Percentiles rank a stretch among this genome's conserved stretches.
Conservation (phyloP, 2,797 vertebrate genomes). For the Sebastes minor region DNA sequence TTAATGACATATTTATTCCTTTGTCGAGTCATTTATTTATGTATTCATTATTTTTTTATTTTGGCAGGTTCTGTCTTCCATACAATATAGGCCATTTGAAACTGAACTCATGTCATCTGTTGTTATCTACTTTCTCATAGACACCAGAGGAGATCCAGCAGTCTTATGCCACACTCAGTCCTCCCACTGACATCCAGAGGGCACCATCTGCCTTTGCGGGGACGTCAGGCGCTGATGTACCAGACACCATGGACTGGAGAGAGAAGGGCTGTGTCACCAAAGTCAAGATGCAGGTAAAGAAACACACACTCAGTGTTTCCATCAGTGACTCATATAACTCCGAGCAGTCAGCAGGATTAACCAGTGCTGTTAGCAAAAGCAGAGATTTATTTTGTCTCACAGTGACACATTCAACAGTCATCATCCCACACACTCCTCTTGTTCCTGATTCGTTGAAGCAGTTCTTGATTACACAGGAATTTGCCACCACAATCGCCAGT, state of each 20-base stretch:
- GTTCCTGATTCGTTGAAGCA: background rate
- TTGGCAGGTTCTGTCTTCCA: too few relatives aligned
- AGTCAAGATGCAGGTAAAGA: slow-evolving; percentile 88
- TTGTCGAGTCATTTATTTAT: too few relatives aligned
- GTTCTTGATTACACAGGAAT: background rate
- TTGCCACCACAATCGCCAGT: background rate
- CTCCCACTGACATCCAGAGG: slow-evolving; percentile 63
- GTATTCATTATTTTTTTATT: too few relatives aligned
- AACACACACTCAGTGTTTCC: background rate
- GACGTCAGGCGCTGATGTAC: slow-evolving; percentile 11
- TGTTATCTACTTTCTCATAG: slow-evolving; percentile 53
- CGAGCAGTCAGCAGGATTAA: background rate
- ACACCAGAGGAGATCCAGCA: slow-evolving; percentile 80
- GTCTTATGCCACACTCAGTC: slow-evolving; percentile 59
- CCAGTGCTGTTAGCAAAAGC: background rate
- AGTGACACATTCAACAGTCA: background rate
- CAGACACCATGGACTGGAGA: slow-evolving; percentile 87
- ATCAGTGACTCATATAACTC: background rate
- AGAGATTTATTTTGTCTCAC: background rate
- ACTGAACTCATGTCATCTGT: background rate
- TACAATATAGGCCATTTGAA: background rate
- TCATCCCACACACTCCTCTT: background rate
- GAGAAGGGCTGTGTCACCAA: slow-evolving; percentile 83
- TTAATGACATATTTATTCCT: too few relatives aligned
- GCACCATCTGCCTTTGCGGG: background rate